phyloP scores from a whole-genome alignment of 2,113 vertebrate genomes.

The Oxyura jamaicensis region DNA sequence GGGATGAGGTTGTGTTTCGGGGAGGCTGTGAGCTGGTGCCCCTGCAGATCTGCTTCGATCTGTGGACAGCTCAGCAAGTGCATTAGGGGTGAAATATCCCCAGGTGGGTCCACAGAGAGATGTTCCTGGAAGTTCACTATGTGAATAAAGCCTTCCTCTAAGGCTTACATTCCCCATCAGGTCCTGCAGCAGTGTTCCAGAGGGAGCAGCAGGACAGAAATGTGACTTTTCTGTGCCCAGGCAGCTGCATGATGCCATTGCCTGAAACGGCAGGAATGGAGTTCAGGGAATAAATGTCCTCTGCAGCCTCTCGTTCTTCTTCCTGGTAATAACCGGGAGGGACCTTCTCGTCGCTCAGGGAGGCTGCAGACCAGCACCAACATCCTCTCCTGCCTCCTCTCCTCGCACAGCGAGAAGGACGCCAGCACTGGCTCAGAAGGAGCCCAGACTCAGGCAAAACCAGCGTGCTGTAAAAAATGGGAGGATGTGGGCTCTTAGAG shows the following conservation, averaged over 20 bases:
- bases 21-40: not conserved
- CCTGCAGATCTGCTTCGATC: not conserved
- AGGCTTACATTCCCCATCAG: not conserved
- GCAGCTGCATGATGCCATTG: accelerated
- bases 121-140: accelerated
- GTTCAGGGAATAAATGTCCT: not conserved
- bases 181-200: not conserved
- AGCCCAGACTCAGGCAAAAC: not conserved
- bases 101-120: accelerated
- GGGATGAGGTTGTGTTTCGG: not conserved
- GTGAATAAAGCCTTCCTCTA: not conserved
- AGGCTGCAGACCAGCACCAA: not conserved
- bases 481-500: constrained; percentile 29
- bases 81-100: not conserved
- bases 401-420: not conserved
- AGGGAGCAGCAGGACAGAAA: not conserved
- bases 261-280: not conserved
- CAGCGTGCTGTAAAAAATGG: not conserved
- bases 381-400: not conserved
- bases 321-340: not conserved
- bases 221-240: not conserved
- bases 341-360: not conserved
- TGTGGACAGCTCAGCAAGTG: accelerated
- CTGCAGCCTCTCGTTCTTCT: not conserved
- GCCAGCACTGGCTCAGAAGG: accelerated